Percentiles rank a stretch among this genome's conserved stretches.
These are phyloP conservation scores for Spodoptera picta DNA, from an alignment of 2,888 invertebrate species.

Conservation along the genomic window DNA sequence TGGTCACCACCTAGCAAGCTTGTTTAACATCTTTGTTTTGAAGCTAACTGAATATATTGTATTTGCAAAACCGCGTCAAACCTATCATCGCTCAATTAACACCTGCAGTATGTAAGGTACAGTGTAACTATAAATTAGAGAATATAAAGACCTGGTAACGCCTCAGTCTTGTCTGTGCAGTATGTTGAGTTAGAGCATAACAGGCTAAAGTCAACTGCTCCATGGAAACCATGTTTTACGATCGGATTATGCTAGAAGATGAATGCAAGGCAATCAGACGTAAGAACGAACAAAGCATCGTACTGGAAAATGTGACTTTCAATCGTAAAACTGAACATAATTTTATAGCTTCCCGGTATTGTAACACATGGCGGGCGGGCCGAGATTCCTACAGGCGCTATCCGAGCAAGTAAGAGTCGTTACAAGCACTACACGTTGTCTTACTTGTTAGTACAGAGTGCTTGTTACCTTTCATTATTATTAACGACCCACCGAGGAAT, in stretches of 20 bases:
- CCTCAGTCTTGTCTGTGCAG: slow-evolving; percentile 36
- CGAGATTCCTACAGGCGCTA: slow-evolving; percentile 68
- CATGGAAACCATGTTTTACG: slow-evolving; percentile 79
- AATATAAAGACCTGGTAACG: slow-evolving; percentile 43
- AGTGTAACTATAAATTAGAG: slow-evolving; percentile 27
- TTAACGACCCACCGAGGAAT: slow-evolving; percentile 70
- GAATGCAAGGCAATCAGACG: slow-evolving; percentile 83
- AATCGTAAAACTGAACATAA: slow-evolving; percentile 84
- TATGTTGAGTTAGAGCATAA: slow-evolving; percentile 55
- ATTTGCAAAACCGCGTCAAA: slow-evolving; percentile 1
- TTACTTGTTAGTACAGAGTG: slow-evolving; percentile 60
- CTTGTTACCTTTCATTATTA: slow-evolving; percentile 72
- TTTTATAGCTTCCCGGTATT: slow-evolving; percentile 82
- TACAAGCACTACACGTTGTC: slow-evolving; percentile 65
- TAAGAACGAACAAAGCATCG: slow-evolving; percentile 82
- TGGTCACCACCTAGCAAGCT: not conserved
- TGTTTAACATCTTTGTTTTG: not conserved
- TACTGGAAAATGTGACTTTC: slow-evolving; percentile 84
- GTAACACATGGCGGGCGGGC: slow-evolving; percentile 69
- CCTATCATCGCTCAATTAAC: slow-evolving; percentile 28
- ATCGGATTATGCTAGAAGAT: slow-evolving; percentile 83
- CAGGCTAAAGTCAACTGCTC: slow-evolving; percentile 62
- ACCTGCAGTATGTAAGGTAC: slow-evolving; percentile 21
- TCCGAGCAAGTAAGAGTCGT: slow-evolving; percentile 71
- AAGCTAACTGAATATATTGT: not conserved